Conservation (phyloP, 2,113 vertebrate genomes). For the Myrmecobius fasciatus region DNA sequence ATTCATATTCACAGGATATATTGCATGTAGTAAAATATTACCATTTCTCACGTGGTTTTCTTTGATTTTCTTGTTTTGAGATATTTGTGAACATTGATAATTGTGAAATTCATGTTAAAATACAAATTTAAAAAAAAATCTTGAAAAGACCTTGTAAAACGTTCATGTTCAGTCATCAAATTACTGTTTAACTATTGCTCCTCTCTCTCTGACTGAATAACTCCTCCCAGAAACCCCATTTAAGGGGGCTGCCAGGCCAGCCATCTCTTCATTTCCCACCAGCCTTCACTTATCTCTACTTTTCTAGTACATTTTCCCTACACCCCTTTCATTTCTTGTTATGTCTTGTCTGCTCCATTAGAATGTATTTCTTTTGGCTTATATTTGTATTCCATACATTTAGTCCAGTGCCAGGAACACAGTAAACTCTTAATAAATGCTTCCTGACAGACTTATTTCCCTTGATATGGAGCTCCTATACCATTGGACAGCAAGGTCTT, state of each 20-base stretch:
- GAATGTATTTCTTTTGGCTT: not conserved
- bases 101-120: not conserved
- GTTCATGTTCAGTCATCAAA: not conserved
- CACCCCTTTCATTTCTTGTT: not conserved
- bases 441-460: not conserved
- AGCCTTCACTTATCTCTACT: not conserved
- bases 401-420: not conserved
- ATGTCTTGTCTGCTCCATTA: not conserved
- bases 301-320: not conserved
- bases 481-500: not conserved
- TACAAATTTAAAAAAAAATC: not conserved
- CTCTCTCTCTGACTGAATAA: not conserved
- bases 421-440: not conserved
- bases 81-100: not conserved
- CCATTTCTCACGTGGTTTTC: not conserved
- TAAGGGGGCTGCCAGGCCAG: not conserved
- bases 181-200: not conserved
- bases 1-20: not conserved
- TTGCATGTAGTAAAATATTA: not conserved
- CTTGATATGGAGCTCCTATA: not conserved
- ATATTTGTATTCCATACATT: not conserved
- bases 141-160: not conserved
- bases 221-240: not conserved
- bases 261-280: not conserved
- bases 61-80: slow-evolving; percentile 1